Evolutionary conservation across 2,888 invertebrate genomes (phyloP).

Genomic region (Hemistola chrysoprasaria): DNA sequence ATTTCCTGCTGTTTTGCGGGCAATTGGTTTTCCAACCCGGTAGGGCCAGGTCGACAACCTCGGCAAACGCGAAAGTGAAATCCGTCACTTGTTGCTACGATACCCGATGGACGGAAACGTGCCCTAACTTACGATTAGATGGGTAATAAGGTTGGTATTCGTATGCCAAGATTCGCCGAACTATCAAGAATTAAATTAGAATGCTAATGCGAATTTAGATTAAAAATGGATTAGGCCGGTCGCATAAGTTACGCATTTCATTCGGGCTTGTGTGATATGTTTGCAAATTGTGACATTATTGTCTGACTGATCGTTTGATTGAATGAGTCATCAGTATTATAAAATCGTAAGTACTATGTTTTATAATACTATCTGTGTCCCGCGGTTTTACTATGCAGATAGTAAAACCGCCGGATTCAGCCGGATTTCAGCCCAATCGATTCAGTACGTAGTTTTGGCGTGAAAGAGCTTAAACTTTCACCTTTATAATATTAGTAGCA

Average conservation of each 20-base stretch:
- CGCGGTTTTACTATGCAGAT: too few species aligned
- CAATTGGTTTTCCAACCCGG: conserved; percentile 38
- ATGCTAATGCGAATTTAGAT: conserved; percentile 29
- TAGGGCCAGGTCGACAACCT: conserved; percentile 50
- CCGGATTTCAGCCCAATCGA: too few species aligned
- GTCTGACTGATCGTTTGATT: too few species aligned
- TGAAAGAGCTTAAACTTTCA: too few species aligned
- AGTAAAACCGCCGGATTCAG: too few species aligned
- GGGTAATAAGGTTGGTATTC: conserved; percentile 40
- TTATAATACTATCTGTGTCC: too few species aligned
- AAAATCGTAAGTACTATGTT: too few species aligned
- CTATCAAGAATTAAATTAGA: conserved; percentile 24
- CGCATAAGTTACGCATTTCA: conserved; percentile 14
- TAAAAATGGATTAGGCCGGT: conserved; percentile 17
- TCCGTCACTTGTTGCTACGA: conserved; percentile 66
- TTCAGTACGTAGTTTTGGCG: too few species aligned
- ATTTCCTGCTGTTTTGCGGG: conserved; percentile 30
- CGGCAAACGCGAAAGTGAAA: conserved; percentile 63
- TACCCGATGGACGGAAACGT: conserved; percentile 51
- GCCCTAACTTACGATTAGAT: conserved; percentile 42
- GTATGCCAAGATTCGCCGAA: conserved; percentile 30
- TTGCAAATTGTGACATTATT: conserved; percentile 1
- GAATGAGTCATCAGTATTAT: too few species aligned
- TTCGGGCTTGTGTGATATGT: conserved; percentile 8
- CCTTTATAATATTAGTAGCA: too few species aligned